Conservation (phyloP, 1,140 invertebrate genomes). For the Leptinotarsa undecemlineata region DNA sequence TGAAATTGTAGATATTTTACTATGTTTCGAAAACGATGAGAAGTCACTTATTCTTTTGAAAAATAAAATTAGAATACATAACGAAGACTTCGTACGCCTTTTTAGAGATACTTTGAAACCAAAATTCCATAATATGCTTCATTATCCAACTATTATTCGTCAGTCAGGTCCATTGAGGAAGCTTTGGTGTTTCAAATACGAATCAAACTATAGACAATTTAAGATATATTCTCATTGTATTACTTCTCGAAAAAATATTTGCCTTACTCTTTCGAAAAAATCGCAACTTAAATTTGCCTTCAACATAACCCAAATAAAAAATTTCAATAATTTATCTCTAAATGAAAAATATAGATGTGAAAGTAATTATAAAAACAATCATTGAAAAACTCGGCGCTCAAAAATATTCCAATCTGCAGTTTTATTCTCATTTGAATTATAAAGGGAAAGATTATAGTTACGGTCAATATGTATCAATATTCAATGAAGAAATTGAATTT, state of each 20-base stretch:
- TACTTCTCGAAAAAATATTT: constrained; percentile 23
- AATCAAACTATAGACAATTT: constrained; percentile 15
- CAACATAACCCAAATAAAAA: not conserved
- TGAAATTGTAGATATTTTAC: constrained; percentile 28
- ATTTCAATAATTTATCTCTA: not conserved
- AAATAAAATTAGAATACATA: constrained; percentile 10
- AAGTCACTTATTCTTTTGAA: constrained; percentile 3
- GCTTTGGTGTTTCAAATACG: constrained; percentile 20
- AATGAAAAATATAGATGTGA: not conserved
- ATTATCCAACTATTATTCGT: constrained; percentile 40
- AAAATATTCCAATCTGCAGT: not conserved
- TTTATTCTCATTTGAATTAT: not conserved
- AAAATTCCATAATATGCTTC: constrained; percentile 43
- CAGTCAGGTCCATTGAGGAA: constrained; percentile 40
- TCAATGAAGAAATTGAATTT: constrained; percentile 1
- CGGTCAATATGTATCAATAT: not conserved
- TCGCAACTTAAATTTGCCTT: constrained; percentile 18
- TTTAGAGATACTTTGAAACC: constrained; percentile 39
- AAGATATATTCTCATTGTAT: constrained; percentile 19
- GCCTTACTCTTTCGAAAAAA: constrained; percentile 13
- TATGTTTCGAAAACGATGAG: constrained; percentile 9
- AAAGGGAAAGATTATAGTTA: constrained; percentile 5
- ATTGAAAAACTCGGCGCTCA: not conserved
- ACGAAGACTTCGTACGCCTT: constrained; percentile 16
- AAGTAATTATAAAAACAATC: not conserved